phyloP scores from a whole-genome alignment of 1,140 invertebrate genomes.

The Temnothorax curvispinosus region DNA sequence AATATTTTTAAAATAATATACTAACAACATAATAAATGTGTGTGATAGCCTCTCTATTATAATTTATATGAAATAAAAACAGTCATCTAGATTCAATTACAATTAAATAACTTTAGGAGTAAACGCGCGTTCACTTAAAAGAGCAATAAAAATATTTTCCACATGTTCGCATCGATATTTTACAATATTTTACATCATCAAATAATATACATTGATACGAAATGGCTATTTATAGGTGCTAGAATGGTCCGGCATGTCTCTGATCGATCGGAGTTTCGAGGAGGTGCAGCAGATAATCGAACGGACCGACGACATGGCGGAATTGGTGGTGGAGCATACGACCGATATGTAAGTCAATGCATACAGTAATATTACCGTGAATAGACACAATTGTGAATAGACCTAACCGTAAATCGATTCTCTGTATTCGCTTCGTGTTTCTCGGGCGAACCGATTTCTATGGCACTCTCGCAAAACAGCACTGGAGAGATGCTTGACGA shows the following conservation, averaged over 20 bases:
- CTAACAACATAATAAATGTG: too few relatives aligned
- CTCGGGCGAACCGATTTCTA: slow-evolving; percentile 32
- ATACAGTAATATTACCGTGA: slow-evolving; percentile 5
- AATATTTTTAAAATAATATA: too few relatives aligned
- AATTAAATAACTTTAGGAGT: background rate
- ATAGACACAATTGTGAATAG: background rate
- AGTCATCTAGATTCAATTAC: too few relatives aligned
- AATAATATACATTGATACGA: slow-evolving; percentile 11
- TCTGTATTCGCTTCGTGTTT: slow-evolving; percentile 10
- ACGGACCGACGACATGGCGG: slow-evolving; percentile 92
- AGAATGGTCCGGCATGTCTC: slow-evolving; percentile 93
- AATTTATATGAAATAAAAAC: too few relatives aligned
- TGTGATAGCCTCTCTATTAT: too few relatives aligned
- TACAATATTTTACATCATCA: background rate
- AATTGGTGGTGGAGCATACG: slow-evolving; percentile 93
- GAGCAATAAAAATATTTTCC: background rate
- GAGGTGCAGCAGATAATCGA: slow-evolving; percentile 94
- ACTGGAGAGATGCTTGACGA: slow-evolving; percentile 87
- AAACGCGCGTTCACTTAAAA: background rate
- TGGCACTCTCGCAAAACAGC: slow-evolving; percentile 79
- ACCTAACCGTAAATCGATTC: slow-evolving; percentile 41
- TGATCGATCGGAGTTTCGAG: slow-evolving; percentile 96
- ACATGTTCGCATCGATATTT: background rate
- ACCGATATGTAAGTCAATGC: slow-evolving; percentile 87
- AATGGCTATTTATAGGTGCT: slow-evolving; percentile 86